Evolutionary conservation across 2,113 vertebrate genomes (phyloP).

Genomic region (Etheostoma spectabile): DNA sequence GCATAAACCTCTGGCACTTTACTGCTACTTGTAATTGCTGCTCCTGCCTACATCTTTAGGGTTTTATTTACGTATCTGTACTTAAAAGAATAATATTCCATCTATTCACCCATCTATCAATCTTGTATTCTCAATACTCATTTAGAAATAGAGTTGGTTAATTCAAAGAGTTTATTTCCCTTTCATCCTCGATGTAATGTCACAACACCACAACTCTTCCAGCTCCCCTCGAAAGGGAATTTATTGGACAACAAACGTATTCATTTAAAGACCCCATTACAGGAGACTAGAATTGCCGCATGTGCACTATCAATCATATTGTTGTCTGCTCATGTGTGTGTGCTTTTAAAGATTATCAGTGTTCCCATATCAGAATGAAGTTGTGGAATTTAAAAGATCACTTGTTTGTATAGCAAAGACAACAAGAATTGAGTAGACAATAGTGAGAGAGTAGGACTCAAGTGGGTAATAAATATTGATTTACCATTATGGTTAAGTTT

Average conservation of each 20-base stretch:
- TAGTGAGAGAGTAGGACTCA: neutral
- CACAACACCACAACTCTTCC: neutral
- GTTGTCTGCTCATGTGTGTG: conserved; percentile 14
- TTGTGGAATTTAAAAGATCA: conserved; percentile 51
- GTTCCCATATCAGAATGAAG: conserved; percentile 30
- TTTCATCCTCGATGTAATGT: conserved; percentile 1
- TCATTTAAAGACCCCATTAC: conserved; percentile 40
- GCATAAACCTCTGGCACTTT: conserved; percentile 4
- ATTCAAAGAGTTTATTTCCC: neutral
- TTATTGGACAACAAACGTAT: conserved; percentile 46
- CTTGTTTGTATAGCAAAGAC: conserved; percentile 50
- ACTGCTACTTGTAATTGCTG: neutral
- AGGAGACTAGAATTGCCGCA: conserved; percentile 24
- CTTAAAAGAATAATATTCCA: neutral
- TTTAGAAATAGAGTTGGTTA: conserved; percentile 16
- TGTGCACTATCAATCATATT: conserved; percentile 51
- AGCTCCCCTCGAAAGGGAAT: conserved; percentile 26
- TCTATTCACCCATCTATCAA: neutral
- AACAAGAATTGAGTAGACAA: conserved; percentile 15
- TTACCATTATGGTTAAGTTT: conserved; percentile 52
- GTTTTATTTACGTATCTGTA: conserved; percentile 13
- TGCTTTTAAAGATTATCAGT: conserved; percentile 45
- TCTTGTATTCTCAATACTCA: neutral
- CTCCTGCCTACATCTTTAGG: conserved; percentile 8
- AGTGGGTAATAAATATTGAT: conserved; percentile 61